A percentile compares a stretch with the other conserved stretches of the same genome.
phyloP scores from a whole-genome alignment of 2,888 invertebrate species.

The Rhynchonema sp. region DNA sequence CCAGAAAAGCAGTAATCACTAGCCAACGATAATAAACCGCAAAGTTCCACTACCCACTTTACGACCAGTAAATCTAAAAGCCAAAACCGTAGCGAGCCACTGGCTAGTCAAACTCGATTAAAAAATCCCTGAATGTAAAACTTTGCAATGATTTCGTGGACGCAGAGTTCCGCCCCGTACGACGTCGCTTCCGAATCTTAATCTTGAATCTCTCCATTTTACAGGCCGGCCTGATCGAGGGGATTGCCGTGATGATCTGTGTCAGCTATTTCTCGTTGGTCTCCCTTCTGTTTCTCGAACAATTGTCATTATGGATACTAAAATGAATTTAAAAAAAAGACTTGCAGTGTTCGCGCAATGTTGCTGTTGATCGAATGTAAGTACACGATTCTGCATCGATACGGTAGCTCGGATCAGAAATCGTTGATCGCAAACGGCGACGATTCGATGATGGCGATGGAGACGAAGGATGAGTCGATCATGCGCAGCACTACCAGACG shows the following conservation, averaged over 20 bases:
- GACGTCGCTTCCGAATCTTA: no score
- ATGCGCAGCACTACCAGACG: no score
- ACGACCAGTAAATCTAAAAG: no score
- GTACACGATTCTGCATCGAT: constrained; percentile 23
- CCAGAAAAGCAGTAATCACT: no score
- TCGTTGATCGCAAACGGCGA: not conserved
- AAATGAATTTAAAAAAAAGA: not conserved
- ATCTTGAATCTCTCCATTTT: constrained; percentile 8
- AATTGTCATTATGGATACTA: not conserved
- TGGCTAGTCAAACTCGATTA: no score
- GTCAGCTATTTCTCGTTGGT: constrained; percentile 26
- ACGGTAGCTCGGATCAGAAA: not conserved
- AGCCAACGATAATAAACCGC: no score
- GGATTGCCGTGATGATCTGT: constrained; percentile 29
- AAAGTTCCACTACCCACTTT: no score
- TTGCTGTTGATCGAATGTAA: constrained; percentile 32
- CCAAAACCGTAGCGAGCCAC: no score
- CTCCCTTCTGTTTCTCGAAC: no score
- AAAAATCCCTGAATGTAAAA: no score
- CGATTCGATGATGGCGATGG: not conserved
- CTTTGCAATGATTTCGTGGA: no score
- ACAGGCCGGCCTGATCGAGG: constrained; percentile 32
- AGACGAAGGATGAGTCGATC: not conserved
- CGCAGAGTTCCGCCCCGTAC: no score
- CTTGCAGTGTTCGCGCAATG: constrained; percentile 31